Percentiles rank a stretch among this genome's conserved stretches.
Conservation (phyloP, 2,888 invertebrate genomes). For the Exocentrus adspersus region DNA sequence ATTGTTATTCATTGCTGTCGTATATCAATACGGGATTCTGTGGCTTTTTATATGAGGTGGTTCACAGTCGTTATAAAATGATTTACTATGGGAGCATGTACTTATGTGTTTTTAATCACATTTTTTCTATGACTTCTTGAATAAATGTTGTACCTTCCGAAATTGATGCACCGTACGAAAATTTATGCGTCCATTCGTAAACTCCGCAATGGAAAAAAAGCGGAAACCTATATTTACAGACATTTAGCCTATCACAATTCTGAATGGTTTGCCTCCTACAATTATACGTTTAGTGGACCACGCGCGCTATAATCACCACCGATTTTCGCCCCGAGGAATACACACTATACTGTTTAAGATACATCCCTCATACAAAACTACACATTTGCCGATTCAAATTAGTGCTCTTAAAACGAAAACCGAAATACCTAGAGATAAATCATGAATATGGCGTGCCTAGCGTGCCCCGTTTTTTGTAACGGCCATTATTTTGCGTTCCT, state of each 20-base stretch:
- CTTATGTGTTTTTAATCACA: no score
- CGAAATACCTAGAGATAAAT: conserved; percentile 25
- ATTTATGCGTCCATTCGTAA: conserved; percentile 22
- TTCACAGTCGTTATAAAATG: no score
- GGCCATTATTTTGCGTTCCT: neutral
- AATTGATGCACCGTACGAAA: no score
- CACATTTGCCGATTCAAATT: conserved; percentile 34
- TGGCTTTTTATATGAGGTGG: no score
- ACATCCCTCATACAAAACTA: conserved; percentile 33
- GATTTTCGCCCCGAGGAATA: conserved; percentile 33
- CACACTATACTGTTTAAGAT: conserved; percentile 30
- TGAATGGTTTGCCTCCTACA: conserved; percentile 39
- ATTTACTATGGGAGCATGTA: no score
- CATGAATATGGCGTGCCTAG: conserved; percentile 22
- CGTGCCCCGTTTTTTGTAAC: conserved; percentile 10
- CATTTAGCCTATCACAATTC: conserved; percentile 40
- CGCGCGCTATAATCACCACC: conserved; percentile 40
- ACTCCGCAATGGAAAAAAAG: conserved; percentile 23
- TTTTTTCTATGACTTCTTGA: no score
- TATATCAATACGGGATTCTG: neutral
- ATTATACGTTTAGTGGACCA: conserved; percentile 41
- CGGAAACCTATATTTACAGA: conserved; percentile 35
- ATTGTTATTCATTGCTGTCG: neutral
- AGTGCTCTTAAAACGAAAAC: conserved; percentile 29
- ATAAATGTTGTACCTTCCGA: no score